These are phyloP conservation scores for Caradrina kadenii DNA, from an alignment of 2,888 invertebrate species.

Conservation along the genomic window DNA sequence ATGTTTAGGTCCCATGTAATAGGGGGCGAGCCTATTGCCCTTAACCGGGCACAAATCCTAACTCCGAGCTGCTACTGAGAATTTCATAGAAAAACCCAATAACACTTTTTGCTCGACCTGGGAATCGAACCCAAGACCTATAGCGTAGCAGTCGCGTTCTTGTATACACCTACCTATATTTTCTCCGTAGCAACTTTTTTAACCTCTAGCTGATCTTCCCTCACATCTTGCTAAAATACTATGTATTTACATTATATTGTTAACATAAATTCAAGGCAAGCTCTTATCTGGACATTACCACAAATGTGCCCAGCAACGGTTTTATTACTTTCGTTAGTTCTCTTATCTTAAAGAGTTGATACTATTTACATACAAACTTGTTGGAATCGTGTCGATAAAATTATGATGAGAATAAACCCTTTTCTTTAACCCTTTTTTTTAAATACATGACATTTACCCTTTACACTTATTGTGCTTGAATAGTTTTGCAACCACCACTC, in stretches of 20 bases:
- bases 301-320: slow-evolving; percentile 37
- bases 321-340: slow-evolving; percentile 25
- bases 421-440: too few species aligned
- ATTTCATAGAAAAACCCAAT: too few species aligned
- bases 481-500: too few species aligned
- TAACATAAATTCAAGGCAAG: slow-evolving; percentile 39
- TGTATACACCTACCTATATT: background rate
- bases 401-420: slow-evolving; percentile 1
- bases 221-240: slow-evolving; percentile 6
- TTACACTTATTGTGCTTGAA: background rate
- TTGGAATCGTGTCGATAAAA: background rate
- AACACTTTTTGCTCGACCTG: background rate
- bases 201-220: background rate
- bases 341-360: slow-evolving; percentile 27
- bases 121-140: too few species aligned
- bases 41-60: too few species aligned
- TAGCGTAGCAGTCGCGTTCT: too few species aligned
- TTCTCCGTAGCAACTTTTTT: background rate
- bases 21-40: too few species aligned
- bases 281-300: slow-evolving; percentile 46
- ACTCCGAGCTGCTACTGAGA: too few species aligned
- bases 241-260: slow-evolving; percentile 11
- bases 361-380: slow-evolving; percentile 21
- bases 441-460: background rate
- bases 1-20: too few species aligned